These are phyloP conservation scores for Zaprionus camerounensis DNA, from an alignment of 1,140 invertebrate species.

Conservation along the genomic window DNA sequence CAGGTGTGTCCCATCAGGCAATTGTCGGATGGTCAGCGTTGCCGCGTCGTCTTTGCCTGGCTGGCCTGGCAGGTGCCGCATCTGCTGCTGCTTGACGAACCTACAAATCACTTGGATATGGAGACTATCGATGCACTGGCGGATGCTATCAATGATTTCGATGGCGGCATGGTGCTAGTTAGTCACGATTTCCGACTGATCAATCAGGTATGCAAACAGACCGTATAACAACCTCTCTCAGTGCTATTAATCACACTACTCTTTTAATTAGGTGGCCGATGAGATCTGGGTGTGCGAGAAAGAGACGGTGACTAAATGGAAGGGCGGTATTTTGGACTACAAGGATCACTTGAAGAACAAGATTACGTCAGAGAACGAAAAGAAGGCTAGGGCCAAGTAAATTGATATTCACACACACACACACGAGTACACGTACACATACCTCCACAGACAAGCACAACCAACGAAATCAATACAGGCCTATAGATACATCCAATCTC, in stretches of 20 bases:
- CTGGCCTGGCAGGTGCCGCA: constrained; percentile 97
- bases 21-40: constrained; percentile 98
- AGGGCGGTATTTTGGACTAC: constrained; percentile 97
- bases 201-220: constrained; percentile 91
- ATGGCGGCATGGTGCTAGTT: constrained; percentile 98
- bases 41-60: constrained; percentile 99
- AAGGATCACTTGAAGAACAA: constrained; percentile 94
- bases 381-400: constrained; percentile 76
- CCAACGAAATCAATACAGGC: constrained; percentile 21
- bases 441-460: constrained; percentile 16
- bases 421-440: constrained; percentile 11
- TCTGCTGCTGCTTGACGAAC: constrained; percentile 97
- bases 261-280: constrained; percentile 93
- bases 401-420: constrained; percentile 45
- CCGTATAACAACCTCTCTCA: too few species aligned
- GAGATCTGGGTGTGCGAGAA: constrained; percentile 99
- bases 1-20: constrained; percentile 99
- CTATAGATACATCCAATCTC: constrained; percentile 31
- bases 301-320: constrained; percentile 97
- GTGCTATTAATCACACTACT: background rate
- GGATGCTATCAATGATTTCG: constrained; percentile 98
- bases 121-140: constrained; percentile 99
- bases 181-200: constrained; percentile 99
- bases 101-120: constrained; percentile 99
- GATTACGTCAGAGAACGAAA: constrained; percentile 77